Base-by-base conservation (phyloP, 1,140 invertebrate species). In the Heliothis subflexa region DNA sequence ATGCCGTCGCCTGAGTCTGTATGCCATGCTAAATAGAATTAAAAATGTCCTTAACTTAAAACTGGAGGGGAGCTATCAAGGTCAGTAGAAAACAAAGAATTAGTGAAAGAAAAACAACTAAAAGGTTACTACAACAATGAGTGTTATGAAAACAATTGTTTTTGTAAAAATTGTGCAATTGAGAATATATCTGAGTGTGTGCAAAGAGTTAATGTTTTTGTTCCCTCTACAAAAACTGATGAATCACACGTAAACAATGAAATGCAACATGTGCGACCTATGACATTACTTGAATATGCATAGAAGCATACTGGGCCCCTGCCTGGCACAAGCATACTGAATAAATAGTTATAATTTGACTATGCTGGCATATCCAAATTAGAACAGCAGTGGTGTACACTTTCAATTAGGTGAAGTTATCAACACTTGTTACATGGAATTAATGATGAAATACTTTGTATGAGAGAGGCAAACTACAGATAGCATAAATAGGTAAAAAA, bases 1-100 rank as follows among this genome's bases (percentile, higher is more conserved):
- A 99, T 81, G 95, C 94, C 0, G 98, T 99, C 55, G 98, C 98
- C 85, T 97, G 98, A 54, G 97, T 98, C 93, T 94, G 93, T 93
- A 94, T 94, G 91, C 93, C 93, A 94, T 93, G 93, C 93, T 94
- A 93, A 84, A 93, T 92, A 93, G 81, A 91, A 93, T 92, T 93
- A 92, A 83, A 85, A 80, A 86, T 79, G 88, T 73, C 87, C 92
- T 94, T 93, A 88, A 86, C 87, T 83, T 78, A 73, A 54, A 66
- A 68, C 81, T 59, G 73, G 78, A 78, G 77, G 81, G 61, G 59
- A 28, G 68, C 50, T 40, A 47, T 52, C 74, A 16, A 62, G 70
- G 47, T 49, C 40, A 50, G 40, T 62, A 45, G 50, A 77, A 62
- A 47, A 21, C 13, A 45, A 71, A 55, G 21, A 21, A 54, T 78